Percentiles rank a stretch among this genome's conserved stretches.
Conservation (phyloP, 2,888 invertebrate species). For the Heteromyza rotundicornis region DNA sequence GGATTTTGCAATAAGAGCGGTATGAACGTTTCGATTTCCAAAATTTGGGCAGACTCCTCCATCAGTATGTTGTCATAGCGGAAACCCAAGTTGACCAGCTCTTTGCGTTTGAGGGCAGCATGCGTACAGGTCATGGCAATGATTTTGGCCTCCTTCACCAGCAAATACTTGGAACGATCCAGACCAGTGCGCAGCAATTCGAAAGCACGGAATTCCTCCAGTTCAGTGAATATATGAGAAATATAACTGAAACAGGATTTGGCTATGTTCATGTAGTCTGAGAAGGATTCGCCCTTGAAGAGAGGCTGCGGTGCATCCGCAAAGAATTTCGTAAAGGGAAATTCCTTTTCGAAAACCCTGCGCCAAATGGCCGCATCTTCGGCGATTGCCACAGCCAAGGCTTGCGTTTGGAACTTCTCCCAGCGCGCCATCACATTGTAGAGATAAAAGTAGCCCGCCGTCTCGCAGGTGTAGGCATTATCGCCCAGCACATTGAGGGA, state of each 20-base stretch:
- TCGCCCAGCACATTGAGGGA: slow-evolving; percentile 86
- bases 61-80: slow-evolving; percentile 99
- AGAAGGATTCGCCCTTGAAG: slow-evolving; percentile 78
- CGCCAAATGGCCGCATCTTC: slow-evolving; percentile 44
- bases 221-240: slow-evolving; percentile 91
- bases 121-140: slow-evolving; percentile 99
- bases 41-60: slow-evolving; percentile 99
- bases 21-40: slow-evolving; percentile 99
- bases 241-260: slow-evolving; percentile 94
- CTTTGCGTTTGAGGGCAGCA: slow-evolving; percentile 94
- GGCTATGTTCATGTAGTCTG: slow-evolving; percentile 87
- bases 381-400: slow-evolving; percentile 34
- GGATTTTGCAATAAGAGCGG: slow-evolving; percentile 98
- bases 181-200: slow-evolving; percentile 93
- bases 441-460: slow-evolving; percentile 96
- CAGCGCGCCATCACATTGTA: slow-evolving; percentile 89
- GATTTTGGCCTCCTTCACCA: slow-evolving; percentile 98
- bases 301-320: slow-evolving; percentile 91
- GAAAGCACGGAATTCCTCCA: slow-evolving; percentile 98
- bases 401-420: slow-evolving; percentile 77
- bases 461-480: slow-evolving; percentile 96
- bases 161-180: slow-evolving; percentile 93
- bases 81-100: slow-evolving; percentile 93
- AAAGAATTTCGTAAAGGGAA: slow-evolving; percentile 95
- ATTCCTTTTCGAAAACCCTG: slow-evolving; percentile 74